Percentiles rank a stretch among this genome's conserved stretches.
Conservation (phyloP, 2,888 invertebrate species). For the Rutpela maculata region DNA sequence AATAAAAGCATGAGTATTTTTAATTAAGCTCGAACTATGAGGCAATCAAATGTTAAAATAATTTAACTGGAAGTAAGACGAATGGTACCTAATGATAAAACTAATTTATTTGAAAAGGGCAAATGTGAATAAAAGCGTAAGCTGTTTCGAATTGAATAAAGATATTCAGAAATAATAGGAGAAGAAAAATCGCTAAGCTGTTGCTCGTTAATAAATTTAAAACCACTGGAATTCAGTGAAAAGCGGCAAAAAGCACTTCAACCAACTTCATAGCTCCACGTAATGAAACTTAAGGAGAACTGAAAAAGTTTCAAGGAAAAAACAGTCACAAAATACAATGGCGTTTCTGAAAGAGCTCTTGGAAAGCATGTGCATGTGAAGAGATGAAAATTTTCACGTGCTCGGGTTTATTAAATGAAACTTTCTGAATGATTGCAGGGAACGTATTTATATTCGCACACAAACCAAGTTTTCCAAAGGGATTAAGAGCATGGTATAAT, state of each 20-base stretch:
- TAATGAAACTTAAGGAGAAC: constrained; percentile 50
- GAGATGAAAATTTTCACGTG: constrained; percentile 40
- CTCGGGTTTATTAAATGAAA: constrained; percentile 26
- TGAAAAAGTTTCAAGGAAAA: constrained; percentile 45
- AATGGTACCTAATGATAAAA: background rate
- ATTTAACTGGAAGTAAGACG: background rate
- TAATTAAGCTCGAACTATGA: too few species aligned
- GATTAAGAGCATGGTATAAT: too few species aligned
- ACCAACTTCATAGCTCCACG: constrained; percentile 44
- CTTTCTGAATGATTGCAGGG: background rate
- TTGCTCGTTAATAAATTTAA: constrained; percentile 47
- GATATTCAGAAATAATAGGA: background rate
- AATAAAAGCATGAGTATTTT: too few species aligned
- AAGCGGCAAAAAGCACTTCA: constrained; percentile 44
- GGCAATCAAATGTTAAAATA: too few species aligned
- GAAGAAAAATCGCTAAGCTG: constrained; percentile 27
- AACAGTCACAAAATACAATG: constrained; percentile 50
- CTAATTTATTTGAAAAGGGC: background rate
- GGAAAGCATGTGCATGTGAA: constrained; percentile 52
- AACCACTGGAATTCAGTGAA: constrained; percentile 40
- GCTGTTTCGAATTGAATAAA: background rate
- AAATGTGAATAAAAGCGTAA: background rate
- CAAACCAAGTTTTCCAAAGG: too few species aligned
- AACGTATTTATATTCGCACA: too few species aligned
- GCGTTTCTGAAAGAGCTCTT: constrained; percentile 48